Conservation (phyloP, 2,888 invertebrate genomes). For the Microplitis manilae region DNA sequence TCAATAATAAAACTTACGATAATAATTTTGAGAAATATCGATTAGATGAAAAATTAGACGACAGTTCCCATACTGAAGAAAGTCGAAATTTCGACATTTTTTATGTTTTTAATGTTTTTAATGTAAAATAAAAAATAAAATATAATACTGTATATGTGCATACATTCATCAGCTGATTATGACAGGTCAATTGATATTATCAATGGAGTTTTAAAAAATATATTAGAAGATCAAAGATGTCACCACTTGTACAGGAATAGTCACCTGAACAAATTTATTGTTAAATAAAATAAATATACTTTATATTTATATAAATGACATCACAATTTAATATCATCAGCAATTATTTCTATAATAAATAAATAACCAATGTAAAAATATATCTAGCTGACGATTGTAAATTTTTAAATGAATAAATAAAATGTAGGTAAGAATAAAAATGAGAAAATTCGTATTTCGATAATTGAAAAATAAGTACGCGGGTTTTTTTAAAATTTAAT, state of each 20-base stretch:
- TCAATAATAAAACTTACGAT: constrained; percentile 58
- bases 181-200: constrained; percentile 7
- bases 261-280: background rate
- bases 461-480: too few species aligned
- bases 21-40: constrained; percentile 68
- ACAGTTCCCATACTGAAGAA: constrained; percentile 64
- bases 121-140: background rate
- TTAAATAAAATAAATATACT: background rate
- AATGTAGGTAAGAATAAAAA: too few species aligned
- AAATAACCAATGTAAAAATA: too few species aligned
- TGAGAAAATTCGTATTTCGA: too few species aligned
- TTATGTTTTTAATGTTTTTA: constrained; percentile 31
- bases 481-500: background rate
- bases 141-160: background rate
- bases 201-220: background rate
- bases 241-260: background rate
- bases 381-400: too few species aligned
- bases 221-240: background rate
- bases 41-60: constrained; percentile 69
- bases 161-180: constrained; percentile 25
- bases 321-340: background rate
- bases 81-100: constrained; percentile 66
- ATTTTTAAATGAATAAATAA: too few species aligned
- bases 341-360: too few species aligned
- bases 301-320: background rate